Percentiles rank a stretch among this genome's conserved stretches.
These are phyloP conservation scores for Benthosema pterotum DNA, from an alignment of 2,797 vertebrate species.

Conservation along the genomic window DNA sequence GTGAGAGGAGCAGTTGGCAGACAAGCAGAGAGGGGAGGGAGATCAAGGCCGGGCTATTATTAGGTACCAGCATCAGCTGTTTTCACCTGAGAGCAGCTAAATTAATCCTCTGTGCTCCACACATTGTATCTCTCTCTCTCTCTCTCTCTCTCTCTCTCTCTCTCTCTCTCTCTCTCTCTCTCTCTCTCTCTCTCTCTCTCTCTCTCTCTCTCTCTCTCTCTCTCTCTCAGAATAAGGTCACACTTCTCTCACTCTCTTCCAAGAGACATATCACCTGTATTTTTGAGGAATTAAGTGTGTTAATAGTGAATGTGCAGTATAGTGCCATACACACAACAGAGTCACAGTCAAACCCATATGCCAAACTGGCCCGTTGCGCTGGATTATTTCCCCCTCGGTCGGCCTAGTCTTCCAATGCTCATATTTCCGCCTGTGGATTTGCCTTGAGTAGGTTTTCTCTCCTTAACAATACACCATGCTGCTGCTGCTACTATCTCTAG, in stretches of 20 bases:
- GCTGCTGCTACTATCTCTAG: no score
- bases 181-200: constrained; percentile 33
- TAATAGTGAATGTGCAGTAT: constrained; percentile 53
- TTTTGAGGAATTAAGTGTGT: constrained; percentile 27
- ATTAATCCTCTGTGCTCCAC: constrained; percentile 57
- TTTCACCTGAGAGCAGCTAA: constrained; percentile 63
- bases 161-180: constrained; percentile 39
- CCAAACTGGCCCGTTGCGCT: no score
- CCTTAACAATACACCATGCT: no score
- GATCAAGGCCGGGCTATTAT: constrained; percentile 45
- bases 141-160: constrained; percentile 42
- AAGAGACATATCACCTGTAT: constrained; percentile 40
- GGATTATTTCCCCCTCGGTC: no score
- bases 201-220: constrained; percentile 45
- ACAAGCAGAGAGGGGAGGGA: constrained; percentile 1
- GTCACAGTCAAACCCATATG: no score
- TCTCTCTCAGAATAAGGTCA: constrained; percentile 55
- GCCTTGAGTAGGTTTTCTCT: no score
- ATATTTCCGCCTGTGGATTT: no score
- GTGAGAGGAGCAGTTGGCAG: constrained; percentile 42
- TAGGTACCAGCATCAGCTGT: constrained; percentile 54
- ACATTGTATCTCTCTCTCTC: constrained; percentile 33
- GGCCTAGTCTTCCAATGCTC: no score
- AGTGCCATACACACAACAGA: no score
- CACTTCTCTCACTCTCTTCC: constrained; percentile 42